A percentile compares a stretch with the other conserved stretches of the same genome.
phyloP scores from a whole-genome alignment of 2,797 vertebrate genomes.

The Pseudochromis fuscus region DNA sequence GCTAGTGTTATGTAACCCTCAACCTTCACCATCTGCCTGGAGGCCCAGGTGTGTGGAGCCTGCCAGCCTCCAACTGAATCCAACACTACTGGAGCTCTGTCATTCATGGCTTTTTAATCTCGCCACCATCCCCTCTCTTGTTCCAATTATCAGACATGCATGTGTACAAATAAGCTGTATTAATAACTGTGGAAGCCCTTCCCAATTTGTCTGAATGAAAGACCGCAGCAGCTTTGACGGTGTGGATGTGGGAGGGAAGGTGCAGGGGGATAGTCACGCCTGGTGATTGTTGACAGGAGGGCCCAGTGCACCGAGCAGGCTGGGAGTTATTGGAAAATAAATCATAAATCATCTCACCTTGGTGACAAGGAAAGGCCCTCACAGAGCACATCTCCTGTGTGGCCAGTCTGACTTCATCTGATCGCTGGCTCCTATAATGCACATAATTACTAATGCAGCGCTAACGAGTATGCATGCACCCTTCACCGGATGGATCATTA shows the following conservation, averaged over 20 bases:
- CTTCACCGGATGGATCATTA: constrained; percentile 70
- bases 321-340: constrained; percentile 85
- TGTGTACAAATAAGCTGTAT: constrained; percentile 70
- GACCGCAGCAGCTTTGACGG: constrained; percentile 22
- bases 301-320: constrained; percentile 73
- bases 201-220: constrained; percentile 56
- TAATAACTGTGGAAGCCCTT: constrained; percentile 56
- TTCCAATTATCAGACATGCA: constrained; percentile 75
- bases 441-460: constrained; percentile 78
- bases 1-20: constrained; percentile 85
- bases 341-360: constrained; percentile 85
- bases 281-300: constrained; percentile 75
- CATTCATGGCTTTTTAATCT: constrained; percentile 81
- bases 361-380: constrained; percentile 78
- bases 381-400: constrained; percentile 77
- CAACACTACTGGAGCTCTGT: constrained; percentile 80
- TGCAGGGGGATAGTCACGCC: constrained; percentile 53
- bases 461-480: constrained; percentile 66
- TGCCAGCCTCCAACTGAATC: constrained; percentile 79
- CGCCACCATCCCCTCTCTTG: constrained; percentile 67
- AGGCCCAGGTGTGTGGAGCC: constrained; percentile 84
- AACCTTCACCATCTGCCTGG: constrained; percentile 86
- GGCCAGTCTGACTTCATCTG: constrained; percentile 67
- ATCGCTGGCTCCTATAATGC: constrained; percentile 62
- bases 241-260: constrained; percentile 53